Base-by-base conservation (phyloP, 2,888 invertebrate genomes). In the Hirtodrosophila alboralis region DNA sequence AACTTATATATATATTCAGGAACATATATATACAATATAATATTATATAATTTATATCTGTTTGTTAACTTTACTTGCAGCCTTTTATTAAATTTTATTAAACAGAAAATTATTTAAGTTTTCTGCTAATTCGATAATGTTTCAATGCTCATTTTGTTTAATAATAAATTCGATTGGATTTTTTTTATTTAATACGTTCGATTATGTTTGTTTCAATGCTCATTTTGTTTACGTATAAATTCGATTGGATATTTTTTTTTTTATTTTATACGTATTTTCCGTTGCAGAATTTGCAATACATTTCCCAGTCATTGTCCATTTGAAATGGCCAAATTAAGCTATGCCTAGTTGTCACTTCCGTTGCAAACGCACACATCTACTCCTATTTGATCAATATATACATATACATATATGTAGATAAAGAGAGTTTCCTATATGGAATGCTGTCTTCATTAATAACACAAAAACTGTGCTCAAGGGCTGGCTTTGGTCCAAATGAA, bases 381-480 rank as follows among this genome's bases (percentile, higher is more conserved):
- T 8, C 3, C n/a, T n/a, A n/a, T n/a, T n/a, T n/a, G n/a, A n/a
- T n/a, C n/a, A n/a, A 33, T 14, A 41, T 16, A 28, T 18, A 33
- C 12, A 28, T 6, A 33, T 1, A 5, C 10, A 44, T n/a, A 44
- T 1, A 37, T 9, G 36, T 2, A 34, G n/a, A 33, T 8, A 31
- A 3, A 38, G n/a, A 34, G 1, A 40, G 28, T 34, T 31, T 36
- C 57, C 26, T 52, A 45, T 47, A 27, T 59, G 37, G 16, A 31
- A 34, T 28, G 40, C 33, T 48, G 48, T 53, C 62, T 73, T 58
- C 68, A 71, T 71, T 71, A 73, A 73, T 71, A 73, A 73, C 63
- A 58, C 40, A 63, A 54, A n/a, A 73, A 62, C 45, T 21, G 37
- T 43, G 49, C 72, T 53, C 36, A 21, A 43, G 56, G 65, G 71